Evolutionary conservation across 2,888 invertebrate species (phyloP).

Genomic region (Oithona nana): DNA sequence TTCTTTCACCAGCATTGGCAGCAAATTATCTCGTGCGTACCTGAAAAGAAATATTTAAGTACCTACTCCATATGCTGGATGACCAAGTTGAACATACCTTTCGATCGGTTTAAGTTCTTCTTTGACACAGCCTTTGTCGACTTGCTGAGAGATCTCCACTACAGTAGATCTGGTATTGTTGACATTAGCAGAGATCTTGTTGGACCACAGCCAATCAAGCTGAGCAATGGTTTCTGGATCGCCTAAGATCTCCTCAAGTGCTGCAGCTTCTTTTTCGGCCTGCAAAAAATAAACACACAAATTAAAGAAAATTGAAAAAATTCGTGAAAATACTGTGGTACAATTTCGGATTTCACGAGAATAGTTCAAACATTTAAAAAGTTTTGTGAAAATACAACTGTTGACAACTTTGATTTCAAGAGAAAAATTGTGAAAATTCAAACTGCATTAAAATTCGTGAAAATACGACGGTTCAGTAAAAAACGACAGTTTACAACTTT

Average conservation of each 20-base stretch:
- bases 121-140: not conserved
- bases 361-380: no score
- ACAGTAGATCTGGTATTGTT: not conserved
- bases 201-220: not conserved
- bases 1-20: not conserved
- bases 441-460: no score
- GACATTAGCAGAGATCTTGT: no score
- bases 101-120: not conserved
- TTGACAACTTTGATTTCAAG: no score
- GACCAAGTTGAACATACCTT: not conserved
- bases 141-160: not conserved
- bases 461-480: no score
- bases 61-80: not conserved
- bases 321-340: not conserved
- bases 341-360: no score
- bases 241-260: not conserved
- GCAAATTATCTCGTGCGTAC: not conserved
- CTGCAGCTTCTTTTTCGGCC: not conserved
- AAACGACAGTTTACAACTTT: no score
- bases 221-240: not conserved
- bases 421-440: no score
- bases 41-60: not conserved
- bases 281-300: not conserved
- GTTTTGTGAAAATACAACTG: no score
- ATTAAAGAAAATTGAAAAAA: no score